phyloP scores from a whole-genome alignment of 2,113 vertebrate genomes.

The Xenotilapia flavipinnis region DNA sequence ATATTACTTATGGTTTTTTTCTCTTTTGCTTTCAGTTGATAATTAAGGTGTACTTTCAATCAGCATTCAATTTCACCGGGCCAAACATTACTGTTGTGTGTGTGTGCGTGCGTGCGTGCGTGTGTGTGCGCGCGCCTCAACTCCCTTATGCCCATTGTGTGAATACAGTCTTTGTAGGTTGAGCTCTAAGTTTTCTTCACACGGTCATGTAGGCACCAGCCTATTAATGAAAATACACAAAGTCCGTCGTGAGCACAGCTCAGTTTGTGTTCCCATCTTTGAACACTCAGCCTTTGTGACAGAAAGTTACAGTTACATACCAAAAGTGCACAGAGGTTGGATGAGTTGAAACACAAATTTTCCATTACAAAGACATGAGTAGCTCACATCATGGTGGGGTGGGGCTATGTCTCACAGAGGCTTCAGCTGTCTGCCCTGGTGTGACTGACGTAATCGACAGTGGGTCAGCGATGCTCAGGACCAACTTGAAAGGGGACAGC shows the following conservation, averaged over 20 bases:
- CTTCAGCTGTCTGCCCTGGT: not conserved
- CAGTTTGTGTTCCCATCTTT: not conserved
- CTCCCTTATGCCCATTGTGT: not conserved
- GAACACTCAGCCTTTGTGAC: not conserved
- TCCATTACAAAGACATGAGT: not conserved
- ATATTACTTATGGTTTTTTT: accelerated
- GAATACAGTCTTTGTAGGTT: not conserved
- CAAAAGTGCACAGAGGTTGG: not conserved
- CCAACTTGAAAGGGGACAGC: accelerated
- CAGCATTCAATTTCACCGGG: not conserved
- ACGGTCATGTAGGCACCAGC: not conserved
- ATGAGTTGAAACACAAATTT: not conserved
- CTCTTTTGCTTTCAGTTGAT: not conserved
- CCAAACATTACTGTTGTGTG: not conserved
- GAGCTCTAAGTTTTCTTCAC: not conserved
- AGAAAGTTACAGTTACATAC: not conserved
- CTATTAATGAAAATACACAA: not conserved
- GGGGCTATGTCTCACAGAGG: accelerated
- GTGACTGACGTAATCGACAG: accelerated
- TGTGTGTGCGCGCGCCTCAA: accelerated
- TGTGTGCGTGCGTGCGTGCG: no score
- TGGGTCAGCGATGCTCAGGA: not conserved
- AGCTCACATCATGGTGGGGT: not conserved
- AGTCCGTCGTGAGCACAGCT: not conserved
- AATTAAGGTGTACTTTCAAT: not conserved